These are phyloP conservation scores for Nephila pilipes DNA, from an alignment of 1,140 invertebrate species.

Conservation along the genomic window DNA sequence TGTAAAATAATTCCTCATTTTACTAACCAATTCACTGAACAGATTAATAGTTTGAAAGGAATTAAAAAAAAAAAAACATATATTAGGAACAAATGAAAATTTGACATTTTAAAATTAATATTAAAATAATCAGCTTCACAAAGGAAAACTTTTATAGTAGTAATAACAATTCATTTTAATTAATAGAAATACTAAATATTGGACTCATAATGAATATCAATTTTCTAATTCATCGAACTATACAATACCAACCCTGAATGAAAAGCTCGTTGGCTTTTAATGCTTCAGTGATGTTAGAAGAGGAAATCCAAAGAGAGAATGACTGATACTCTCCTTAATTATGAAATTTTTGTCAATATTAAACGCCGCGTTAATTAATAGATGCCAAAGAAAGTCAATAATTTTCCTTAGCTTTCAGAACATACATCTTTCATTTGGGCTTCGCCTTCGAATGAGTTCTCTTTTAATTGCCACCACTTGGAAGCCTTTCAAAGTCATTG, in stretches of 20 bases:
- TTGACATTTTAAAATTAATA: neutral
- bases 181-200: neutral
- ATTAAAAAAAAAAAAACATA: too few species aligned
- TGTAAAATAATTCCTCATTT: too few species aligned
- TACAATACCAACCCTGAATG: neutral
- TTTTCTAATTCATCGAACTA: neutral
- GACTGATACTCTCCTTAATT: slow-evolving; percentile 55
- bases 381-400: slow-evolving; percentile 61
- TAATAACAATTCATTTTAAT: neutral
- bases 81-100: too few species aligned
- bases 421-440: slow-evolving; percentile 22
- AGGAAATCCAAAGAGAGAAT: neutral
- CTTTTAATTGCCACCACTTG: slow-evolving; percentile 64
- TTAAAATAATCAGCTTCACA: neutral
- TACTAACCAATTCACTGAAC: too few species aligned
- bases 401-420: slow-evolving; percentile 22
- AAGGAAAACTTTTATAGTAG: neutral
- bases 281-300: neutral
- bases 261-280: neutral
- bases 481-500: slow-evolving; percentile 38
- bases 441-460: slow-evolving; percentile 50
- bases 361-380: slow-evolving; percentile 62
- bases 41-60: too few species aligned
- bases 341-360: slow-evolving; percentile 70
- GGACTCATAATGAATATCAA: slow-evolving; percentile 3